A percentile compares a stretch with the other conserved stretches of the same genome.
phyloP scores from a whole-genome alignment of 2,113 vertebrate species.

The Thermophis baileyi region DNA sequence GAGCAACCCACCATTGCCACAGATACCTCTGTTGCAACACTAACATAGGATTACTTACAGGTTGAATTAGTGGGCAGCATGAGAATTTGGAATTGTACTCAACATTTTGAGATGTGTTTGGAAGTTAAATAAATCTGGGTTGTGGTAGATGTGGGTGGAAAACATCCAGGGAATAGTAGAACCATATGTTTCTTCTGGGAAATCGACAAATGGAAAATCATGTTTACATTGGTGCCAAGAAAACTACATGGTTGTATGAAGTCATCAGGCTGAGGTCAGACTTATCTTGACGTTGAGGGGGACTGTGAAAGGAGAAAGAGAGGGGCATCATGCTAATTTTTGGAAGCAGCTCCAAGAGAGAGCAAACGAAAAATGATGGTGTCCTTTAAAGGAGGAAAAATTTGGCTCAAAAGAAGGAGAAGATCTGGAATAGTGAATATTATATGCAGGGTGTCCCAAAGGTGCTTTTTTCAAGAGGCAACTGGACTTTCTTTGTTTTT shows the following conservation, averaged over 20 bases:
- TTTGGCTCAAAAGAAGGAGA: not conserved
- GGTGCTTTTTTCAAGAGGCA: too few relatives aligned
- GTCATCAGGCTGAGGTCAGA: not conserved
- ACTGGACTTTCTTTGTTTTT: too few relatives aligned
- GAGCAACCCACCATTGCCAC: too few relatives aligned
- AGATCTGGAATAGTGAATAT: not conserved
- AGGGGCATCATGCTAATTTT: not conserved
- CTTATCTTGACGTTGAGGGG: not conserved
- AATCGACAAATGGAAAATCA: not conserved
- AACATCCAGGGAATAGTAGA: not conserved
- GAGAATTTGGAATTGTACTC: not conserved
- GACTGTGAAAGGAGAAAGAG: not conserved
- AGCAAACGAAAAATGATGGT: not conserved
- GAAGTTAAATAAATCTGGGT: not conserved
- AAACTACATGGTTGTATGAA: not conserved
- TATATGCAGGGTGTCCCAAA: not conserved
- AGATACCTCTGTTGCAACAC: not conserved
- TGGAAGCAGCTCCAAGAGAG: not conserved
- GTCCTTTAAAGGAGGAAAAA: not conserved
- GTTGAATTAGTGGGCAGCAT: not conserved
- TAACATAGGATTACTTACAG: not conserved
- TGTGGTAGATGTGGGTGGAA: not conserved
- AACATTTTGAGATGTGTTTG: not conserved
- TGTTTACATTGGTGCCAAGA: not conserved
- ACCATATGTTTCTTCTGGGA: not conserved